These are phyloP conservation scores for Channallabes apus DNA, from an alignment of 2,797 vertebrate genomes.

Conservation along the genomic window DNA sequence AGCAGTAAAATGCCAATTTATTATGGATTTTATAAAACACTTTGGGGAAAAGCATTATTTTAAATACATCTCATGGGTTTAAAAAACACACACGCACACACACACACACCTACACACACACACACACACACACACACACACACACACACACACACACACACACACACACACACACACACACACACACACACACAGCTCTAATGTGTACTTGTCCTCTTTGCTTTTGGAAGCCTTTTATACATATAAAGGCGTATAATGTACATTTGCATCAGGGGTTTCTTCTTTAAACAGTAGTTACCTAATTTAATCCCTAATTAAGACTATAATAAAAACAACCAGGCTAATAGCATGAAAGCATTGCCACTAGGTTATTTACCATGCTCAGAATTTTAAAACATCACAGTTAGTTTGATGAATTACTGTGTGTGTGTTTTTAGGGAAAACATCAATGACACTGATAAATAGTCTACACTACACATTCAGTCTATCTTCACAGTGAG, in stretches of 20 bases:
- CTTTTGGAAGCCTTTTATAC: neutral
- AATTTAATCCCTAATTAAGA: constrained; percentile 25
- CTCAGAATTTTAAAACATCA: constrained; percentile 23
- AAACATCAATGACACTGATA: constrained; percentile 59
- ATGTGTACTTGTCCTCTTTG: neutral
- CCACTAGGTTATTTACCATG: constrained; percentile 18
- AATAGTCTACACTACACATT: constrained; percentile 23
- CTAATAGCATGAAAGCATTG: constrained; percentile 9
- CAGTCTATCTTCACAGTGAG: constrained; percentile 33
- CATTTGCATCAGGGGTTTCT: neutral
- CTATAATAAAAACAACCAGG: constrained; percentile 2
- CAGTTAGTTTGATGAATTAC: constrained; percentile 34
- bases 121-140: too few relatives aligned
- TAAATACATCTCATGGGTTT: neutral
- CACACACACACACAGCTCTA: neutral
- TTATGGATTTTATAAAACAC: neutral
- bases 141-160: too few relatives aligned
- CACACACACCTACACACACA: too few relatives aligned
- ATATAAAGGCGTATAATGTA: neutral
- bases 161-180: too few relatives aligned
- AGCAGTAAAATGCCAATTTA: neutral
- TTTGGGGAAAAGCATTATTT: neutral
- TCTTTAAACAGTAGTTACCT: neutral
- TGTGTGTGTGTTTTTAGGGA: constrained; percentile 31
- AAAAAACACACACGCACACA: too few relatives aligned